Base-by-base conservation (phyloP, 2,113 vertebrate genomes). In the Pseudopodoces humilis region DNA sequence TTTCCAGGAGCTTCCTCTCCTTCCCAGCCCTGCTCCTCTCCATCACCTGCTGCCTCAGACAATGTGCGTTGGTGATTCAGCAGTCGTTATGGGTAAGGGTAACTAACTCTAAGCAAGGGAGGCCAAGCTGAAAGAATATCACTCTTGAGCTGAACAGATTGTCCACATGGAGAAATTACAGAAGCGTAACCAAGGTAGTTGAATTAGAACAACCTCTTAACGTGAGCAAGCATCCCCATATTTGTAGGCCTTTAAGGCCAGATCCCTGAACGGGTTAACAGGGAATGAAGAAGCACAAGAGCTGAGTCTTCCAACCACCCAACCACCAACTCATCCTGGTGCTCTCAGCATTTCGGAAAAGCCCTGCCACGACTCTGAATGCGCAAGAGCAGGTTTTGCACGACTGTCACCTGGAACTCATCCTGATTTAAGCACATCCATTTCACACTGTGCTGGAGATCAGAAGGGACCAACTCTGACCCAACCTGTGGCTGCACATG, bases 401-500 rank as follows among this genome's bases (percentile, higher is more conserved):
- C 2, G 18, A 30, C 49, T 28, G 19, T 25, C 70, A 74, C 37
- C 21, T 13, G 11, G 55, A 90, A 35, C 21, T 46, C 63, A 59
- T 15, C 59, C 18, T 0, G 5, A 43, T 46, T 64, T 43, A 33
- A 69, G 65, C 27, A 75, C 13, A 46, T 56, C 28, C 2, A 2
- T 14, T 74, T 82, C 41, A 62, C 37, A 7, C 33, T 56, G 41
- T 0, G 1, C 23, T n/a, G 27, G 16, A 15, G n/a, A 74, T 41
- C 33, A 52, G 35, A 58, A 65, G n/a, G 50, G 19, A 22, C 43
- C 6, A 30, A 87, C 24, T 18, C 21, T 1, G 11, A 77, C 68
- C 17, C 9, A 28, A 3, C 23, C 3, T 3, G 64, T 0, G 2
- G 31, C 71, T 44, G 58, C 0, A 0, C 5, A 4, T 0, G 0